Percentiles rank a stretch among this genome's conserved stretches.
Evolutionary conservation across 1,140 invertebrate species (phyloP).

Genomic region (Holcopasites calliopsidis): DNA sequence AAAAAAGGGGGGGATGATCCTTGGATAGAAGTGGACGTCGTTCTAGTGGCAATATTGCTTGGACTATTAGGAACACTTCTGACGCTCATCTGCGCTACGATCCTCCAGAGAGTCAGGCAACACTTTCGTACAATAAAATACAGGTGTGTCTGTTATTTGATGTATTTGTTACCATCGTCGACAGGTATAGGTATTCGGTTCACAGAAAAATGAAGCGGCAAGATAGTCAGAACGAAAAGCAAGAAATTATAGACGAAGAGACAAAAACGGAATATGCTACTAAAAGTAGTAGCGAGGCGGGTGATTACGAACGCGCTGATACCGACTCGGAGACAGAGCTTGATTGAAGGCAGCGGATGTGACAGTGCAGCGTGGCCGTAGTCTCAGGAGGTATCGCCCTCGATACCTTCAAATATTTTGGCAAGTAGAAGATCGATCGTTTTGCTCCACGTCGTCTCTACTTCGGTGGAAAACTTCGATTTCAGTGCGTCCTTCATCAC

Average conservation of each 20-base stretch:
- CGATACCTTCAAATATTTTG: not conserved
- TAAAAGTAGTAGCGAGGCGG: not conserved
- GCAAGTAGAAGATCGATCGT: slow-evolving; percentile 70
- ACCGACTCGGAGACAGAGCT: not conserved
- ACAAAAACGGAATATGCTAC: not conserved
- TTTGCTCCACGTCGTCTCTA: slow-evolving; percentile 78
- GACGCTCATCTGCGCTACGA: slow-evolving; percentile 41
- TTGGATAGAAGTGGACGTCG: slow-evolving; percentile 62
- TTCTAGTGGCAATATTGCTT: slow-evolving; percentile 60
- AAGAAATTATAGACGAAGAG: too few species aligned
- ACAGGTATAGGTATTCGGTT: not conserved
- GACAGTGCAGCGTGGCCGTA: not conserved
- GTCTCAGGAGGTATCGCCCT: not conserved
- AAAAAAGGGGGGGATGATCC: slow-evolving; percentile 53
- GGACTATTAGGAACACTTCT: slow-evolving; percentile 52
- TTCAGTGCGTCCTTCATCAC: slow-evolving; percentile 72
- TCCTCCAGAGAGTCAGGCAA: slow-evolving; percentile 7
- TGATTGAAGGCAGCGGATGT: not conserved
- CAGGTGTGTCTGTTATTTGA: not conserved
- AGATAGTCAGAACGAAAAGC: not conserved
- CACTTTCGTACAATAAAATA: slow-evolving; percentile 15
- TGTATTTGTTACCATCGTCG: not conserved
- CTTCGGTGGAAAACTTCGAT: slow-evolving; percentile 71
- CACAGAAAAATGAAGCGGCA: slow-evolving; percentile 12
- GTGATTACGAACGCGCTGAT: not conserved